phyloP scores from a whole-genome alignment of 2,113 vertebrate species.

The Manacus vitellinus region DNA sequence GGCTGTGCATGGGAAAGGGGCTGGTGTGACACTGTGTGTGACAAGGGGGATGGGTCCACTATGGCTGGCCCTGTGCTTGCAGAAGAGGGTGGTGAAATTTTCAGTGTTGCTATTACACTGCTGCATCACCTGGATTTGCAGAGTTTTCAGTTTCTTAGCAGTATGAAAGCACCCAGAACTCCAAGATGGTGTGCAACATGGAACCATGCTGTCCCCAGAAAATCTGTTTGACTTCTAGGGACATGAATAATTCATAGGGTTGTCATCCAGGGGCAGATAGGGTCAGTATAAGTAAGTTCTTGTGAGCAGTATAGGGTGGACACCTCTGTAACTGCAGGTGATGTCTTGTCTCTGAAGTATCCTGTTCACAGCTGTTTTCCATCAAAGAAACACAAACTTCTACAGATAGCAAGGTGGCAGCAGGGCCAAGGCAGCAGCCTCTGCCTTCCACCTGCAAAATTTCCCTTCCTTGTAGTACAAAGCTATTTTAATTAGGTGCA shows the following conservation, averaged over 20 bases:
- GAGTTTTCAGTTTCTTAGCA: not conserved
- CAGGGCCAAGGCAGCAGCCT: not conserved
- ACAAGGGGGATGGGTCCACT: not conserved
- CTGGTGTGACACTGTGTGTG: not conserved
- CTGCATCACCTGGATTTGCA: not conserved
- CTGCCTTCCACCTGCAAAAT: not conserved
- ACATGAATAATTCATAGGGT: not conserved
- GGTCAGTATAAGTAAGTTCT: not conserved
- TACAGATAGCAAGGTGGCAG: not conserved
- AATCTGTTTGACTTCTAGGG: not conserved
- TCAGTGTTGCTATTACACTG: rapidly evolving
- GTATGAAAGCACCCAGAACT: not conserved
- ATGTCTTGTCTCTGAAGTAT: not conserved
- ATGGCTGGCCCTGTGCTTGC: not conserved
- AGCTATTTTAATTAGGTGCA: not conserved
- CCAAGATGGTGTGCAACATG: rapidly evolving
- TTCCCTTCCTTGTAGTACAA: not conserved
- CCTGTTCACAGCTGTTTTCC: not conserved
- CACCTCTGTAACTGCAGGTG: not conserved
- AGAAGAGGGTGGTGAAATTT: not conserved
- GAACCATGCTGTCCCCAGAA: not conserved
- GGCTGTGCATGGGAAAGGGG: not conserved
- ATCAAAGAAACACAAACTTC: not conserved
- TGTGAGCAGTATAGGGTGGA: rapidly evolving
- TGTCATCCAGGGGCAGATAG: rapidly evolving